Conservation (phyloP, 2,888 invertebrate genomes). For the Coenonympha glycerion region DNA sequence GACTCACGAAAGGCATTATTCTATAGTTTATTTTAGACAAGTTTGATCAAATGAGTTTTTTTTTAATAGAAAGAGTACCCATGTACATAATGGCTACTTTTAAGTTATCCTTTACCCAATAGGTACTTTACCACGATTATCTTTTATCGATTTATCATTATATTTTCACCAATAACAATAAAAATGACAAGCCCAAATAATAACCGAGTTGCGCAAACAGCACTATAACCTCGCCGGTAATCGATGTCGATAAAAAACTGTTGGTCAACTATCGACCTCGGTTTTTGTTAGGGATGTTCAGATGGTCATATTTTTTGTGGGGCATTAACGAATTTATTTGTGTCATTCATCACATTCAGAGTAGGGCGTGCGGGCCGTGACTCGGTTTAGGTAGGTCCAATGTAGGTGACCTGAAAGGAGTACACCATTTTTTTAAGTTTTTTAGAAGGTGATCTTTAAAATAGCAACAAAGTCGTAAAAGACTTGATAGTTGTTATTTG, state of each 20-base stretch:
- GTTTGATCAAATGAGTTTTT: no score
- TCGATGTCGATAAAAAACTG: slow-evolving; percentile 38
- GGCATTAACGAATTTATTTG: slow-evolving; percentile 31
- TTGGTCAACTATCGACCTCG: slow-evolving; percentile 49
- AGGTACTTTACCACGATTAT: no score
- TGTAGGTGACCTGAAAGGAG: not conserved
- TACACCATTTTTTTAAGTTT: not conserved
- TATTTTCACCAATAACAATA: not conserved
- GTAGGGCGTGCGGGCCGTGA: slow-evolving; percentile 39
- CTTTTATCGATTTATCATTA: no score
- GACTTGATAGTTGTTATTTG: no score
- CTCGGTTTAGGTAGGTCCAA: slow-evolving; percentile 20
- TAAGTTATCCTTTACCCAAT: no score
- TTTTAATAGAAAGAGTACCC: no score
- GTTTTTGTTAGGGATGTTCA: slow-evolving; percentile 52
- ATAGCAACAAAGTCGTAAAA: no score
- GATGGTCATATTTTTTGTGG: slow-evolving; percentile 47
- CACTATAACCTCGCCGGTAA: slow-evolving; percentile 38
- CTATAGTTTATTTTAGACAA: no score
- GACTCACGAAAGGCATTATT: no score
- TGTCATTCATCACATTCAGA: slow-evolving; percentile 40
- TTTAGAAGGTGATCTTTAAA: no score
- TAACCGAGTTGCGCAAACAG: slow-evolving; percentile 36
- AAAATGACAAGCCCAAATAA: slow-evolving; percentile 7
- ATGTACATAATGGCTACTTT: no score